Conservation (phyloP, 2,113 vertebrate genomes). For the Mustelus asterias region DNA sequence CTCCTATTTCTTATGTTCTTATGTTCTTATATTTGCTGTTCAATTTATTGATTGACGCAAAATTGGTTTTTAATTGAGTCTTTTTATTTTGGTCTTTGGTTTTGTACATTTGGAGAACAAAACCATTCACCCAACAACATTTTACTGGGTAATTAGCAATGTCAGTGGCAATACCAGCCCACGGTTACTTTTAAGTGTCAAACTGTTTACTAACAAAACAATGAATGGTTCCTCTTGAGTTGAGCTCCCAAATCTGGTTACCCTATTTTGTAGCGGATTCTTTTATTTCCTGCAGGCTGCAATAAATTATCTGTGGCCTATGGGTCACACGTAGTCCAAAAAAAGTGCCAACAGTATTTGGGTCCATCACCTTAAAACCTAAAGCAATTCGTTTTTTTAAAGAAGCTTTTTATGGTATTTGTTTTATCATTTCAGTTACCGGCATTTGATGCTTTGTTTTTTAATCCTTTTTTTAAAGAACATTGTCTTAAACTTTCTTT, state of each 20-base stretch:
- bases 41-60: neutral
- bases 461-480: neutral
- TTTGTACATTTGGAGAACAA: neutral
- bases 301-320: neutral
- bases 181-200: neutral
- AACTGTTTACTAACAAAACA: neutral
- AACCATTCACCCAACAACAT: neutral
- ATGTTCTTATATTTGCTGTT: neutral
- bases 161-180: neutral
- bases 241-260: neutral
- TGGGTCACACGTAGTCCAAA: neutral
- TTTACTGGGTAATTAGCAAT: neutral
- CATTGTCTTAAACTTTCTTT: slow-evolving; percentile 27
- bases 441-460: neutral
- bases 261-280: neutral
- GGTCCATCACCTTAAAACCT: neutral
- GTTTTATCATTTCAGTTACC: neutral
- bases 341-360: neutral
- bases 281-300: neutral
- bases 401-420: neutral
- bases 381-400: neutral
- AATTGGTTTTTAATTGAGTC: neutral
- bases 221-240: neutral
- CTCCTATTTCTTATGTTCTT: too few species aligned
- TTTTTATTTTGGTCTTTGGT: neutral